phyloP scores from a whole-genome alignment of 2,888 invertebrate species.

The Gryllus longicercus region DNA sequence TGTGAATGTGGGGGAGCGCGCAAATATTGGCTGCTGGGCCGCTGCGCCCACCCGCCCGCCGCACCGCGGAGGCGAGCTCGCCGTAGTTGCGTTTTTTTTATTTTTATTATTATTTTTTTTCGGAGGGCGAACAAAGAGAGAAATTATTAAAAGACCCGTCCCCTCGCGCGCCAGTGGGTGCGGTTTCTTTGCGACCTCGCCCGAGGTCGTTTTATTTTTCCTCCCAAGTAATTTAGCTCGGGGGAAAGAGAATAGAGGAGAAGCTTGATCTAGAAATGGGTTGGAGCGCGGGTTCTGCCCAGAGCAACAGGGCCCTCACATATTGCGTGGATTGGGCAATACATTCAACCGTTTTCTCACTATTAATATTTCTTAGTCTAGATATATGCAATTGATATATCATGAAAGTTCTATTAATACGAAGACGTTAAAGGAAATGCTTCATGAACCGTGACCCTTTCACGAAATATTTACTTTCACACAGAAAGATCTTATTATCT shows the following conservation, averaged over 20 bases:
- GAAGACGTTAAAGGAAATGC: too few species aligned
- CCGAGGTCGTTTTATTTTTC: background rate
- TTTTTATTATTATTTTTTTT: background rate
- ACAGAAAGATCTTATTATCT: too few species aligned
- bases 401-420: too few species aligned
- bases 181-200: background rate
- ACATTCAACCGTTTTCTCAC: too few species aligned
- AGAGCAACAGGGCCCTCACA: too few species aligned
- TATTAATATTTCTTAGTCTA: too few species aligned
- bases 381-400: too few species aligned
- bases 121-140: background rate
- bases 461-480: too few species aligned
- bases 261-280: too few species aligned
- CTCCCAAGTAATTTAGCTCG: background rate
- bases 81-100: background rate
- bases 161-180: background rate
- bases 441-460: too few species aligned
- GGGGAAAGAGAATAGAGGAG: background rate
- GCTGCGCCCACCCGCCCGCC: background rate
- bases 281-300: too few species aligned
- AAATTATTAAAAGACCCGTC: slow-evolving; percentile 6
- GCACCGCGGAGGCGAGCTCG: background rate
- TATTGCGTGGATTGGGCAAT: too few species aligned
- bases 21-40: background rate
- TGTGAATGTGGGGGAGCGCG: background rate